Percentiles rank a stretch among this genome's conserved stretches.
Evolutionary conservation across 2,113 vertebrate species (phyloP).

Genomic region (Halcyon senegalensis): DNA sequence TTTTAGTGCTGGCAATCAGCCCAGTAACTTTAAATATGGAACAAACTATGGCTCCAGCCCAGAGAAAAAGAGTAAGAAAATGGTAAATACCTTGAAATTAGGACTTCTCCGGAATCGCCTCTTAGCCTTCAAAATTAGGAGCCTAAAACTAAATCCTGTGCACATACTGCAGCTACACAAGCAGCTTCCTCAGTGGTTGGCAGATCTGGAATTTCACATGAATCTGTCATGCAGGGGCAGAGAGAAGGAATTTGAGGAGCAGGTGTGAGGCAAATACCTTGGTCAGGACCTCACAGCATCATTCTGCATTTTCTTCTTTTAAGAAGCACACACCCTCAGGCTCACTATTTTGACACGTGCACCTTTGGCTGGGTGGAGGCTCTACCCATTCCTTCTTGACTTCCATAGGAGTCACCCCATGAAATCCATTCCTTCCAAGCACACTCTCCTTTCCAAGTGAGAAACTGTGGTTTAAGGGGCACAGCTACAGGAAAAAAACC

Average conservation of each 20-base stretch:
- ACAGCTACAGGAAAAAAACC: not conserved
- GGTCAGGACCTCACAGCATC: not conserved
- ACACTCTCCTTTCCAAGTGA: not conserved
- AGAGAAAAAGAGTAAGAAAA: not conserved
- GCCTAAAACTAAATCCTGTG: not conserved
- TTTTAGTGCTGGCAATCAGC: not conserved
- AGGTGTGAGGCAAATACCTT: not conserved
- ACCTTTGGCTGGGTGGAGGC: not conserved
- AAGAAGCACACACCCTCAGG: not conserved
- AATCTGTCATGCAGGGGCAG: not conserved
- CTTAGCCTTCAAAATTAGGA: not conserved
- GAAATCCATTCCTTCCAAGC: not conserved
- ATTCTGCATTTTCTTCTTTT: not conserved
- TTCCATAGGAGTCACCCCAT: not conserved
- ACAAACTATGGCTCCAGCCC: not conserved
- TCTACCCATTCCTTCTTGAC: not conserved
- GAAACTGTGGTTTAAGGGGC: not conserved
- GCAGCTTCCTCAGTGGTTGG: not conserved
- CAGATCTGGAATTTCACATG: slow-evolving; percentile 16
- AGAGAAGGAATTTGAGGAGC: not conserved
- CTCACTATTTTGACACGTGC: not conserved
- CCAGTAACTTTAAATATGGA: not conserved
- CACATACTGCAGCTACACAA: not conserved
- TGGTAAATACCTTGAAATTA: not conserved
- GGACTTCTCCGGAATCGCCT: not conserved